Conservation (phyloP, 30 jellyfish, hydroid and myxozoan species). For the Aurelia aurita complex sp. Pacific region DNA sequence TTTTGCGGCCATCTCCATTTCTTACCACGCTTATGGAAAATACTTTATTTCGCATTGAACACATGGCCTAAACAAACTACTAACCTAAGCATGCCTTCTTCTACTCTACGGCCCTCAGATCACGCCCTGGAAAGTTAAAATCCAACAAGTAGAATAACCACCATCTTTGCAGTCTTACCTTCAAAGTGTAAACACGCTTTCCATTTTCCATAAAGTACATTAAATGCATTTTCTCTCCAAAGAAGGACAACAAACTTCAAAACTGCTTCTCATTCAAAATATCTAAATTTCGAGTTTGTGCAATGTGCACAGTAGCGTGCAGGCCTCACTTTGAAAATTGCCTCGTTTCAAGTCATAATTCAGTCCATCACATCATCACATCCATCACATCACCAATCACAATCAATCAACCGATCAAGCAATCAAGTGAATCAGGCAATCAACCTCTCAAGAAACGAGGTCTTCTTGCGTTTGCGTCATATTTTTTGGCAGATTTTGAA, state of each 20-base stretch:
- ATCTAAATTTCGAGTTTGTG: neutral
- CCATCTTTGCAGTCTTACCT: conserved; percentile 21
- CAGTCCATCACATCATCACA: too few relatives aligned
- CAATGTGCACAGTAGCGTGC: neutral
- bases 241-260: neutral
- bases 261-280: neutral
- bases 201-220: conserved; percentile 85
- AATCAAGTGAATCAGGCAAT: too few relatives aligned
- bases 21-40: too few relatives aligned
- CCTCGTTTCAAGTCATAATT: neutral
- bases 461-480: too few relatives aligned
- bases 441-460: too few relatives aligned
- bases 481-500: too few relatives aligned
- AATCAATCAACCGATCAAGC: too few relatives aligned
- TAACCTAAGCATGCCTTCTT: too few relatives aligned
- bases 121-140: neutral
- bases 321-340: neutral
- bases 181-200: conserved; percentile 82
- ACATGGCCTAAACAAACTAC: too few relatives aligned
- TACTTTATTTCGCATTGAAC: too few relatives aligned
- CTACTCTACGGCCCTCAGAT: neutral
- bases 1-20: too few relatives aligned
- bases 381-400: too few relatives aligned
- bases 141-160: neutral
- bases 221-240: conserved; percentile 62